A percentile compares a stretch with the other conserved stretches of the same genome.
Conservation (phyloP, 2,113 vertebrate species). For the Oryzias celebensis region DNA sequence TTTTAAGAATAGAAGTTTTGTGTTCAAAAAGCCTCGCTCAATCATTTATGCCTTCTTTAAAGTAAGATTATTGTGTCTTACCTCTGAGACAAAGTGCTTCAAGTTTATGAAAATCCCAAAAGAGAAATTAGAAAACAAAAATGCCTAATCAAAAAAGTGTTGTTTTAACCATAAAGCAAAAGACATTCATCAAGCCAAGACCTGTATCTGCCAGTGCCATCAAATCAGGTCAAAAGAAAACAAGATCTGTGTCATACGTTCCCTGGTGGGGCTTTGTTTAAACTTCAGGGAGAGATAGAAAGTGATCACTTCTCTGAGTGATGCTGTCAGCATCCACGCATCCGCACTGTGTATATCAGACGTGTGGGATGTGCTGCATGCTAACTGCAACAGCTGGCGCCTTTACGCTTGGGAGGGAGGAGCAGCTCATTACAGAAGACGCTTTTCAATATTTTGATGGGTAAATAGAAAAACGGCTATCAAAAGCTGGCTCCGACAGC, state of each 20-base stretch:
- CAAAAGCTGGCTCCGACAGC: slow-evolving; percentile 58
- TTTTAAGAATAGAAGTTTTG: slow-evolving; percentile 35
- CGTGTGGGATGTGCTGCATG: slow-evolving; percentile 30
- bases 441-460: slow-evolving; percentile 66
- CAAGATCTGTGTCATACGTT: slow-evolving; percentile 54
- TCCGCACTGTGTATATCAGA: slow-evolving; percentile 51
- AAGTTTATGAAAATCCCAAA: slow-evolving; percentile 48
- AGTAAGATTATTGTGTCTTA: slow-evolving; percentile 59
- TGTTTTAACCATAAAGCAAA: slow-evolving; percentile 1
- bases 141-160: slow-evolving; percentile 46
- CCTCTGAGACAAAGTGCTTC: slow-evolving; percentile 57
- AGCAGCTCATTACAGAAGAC: slow-evolving; percentile 70
- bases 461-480: slow-evolving; percentile 66
- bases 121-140: slow-evolving; percentile 43
- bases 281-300: slow-evolving; percentile 48
- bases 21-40: slow-evolving; percentile 61
- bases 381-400: slow-evolving; percentile 63
- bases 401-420: slow-evolving; percentile 62
- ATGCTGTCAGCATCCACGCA: slow-evolving; percentile 66
- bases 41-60: slow-evolving; percentile 35
- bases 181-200: slow-evolving; percentile 5
- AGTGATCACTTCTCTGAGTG: slow-evolving; percentile 64
- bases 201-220: slow-evolving; percentile 62
- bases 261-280: slow-evolving; percentile 53
- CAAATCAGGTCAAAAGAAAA: slow-evolving; percentile 59